A percentile compares a stretch with the other conserved stretches of the same genome.
Conservation (phyloP, 1,140 invertebrate species). For the Diabrotica undecimpunctata region DNA sequence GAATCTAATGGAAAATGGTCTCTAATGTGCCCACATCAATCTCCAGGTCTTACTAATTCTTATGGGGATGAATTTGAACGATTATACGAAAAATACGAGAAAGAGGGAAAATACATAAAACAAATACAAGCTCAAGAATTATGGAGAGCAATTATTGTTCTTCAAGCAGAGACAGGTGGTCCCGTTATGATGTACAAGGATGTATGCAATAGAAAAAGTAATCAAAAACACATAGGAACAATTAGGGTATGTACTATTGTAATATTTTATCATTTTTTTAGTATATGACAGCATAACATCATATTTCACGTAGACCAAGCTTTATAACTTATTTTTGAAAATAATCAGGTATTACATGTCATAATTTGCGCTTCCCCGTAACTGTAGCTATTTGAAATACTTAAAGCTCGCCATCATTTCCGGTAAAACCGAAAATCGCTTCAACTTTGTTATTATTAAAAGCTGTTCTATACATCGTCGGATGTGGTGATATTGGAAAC, state of each 20-base stretch:
- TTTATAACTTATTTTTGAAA: no score
- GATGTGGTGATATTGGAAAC: no score
- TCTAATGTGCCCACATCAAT: constrained; percentile 95
- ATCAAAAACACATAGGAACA: constrained; percentile 97
- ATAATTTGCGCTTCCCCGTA: no score
- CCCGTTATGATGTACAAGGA: constrained; percentile 99
- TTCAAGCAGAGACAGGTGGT: constrained; percentile 98
- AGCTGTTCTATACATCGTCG: no score
- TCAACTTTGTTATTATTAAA: no score
- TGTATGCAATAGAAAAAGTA: constrained; percentile 94
- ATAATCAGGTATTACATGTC: no score
- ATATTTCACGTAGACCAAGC: no score
- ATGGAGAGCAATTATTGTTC: constrained; percentile 92
- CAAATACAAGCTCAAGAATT: constrained; percentile 79
- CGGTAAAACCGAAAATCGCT: no score
- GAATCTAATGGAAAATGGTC: constrained; percentile 86
- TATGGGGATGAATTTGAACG: constrained; percentile 95
- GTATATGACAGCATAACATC: no score
- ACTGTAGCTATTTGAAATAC: no score
- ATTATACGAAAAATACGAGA: constrained; percentile 87
- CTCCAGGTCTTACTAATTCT: constrained; percentile 83
- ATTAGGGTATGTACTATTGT: constrained; percentile 58
- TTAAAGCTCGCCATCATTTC: no score
- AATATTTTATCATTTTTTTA: neutral
- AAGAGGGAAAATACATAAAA: constrained; percentile 56